A percentile compares a stretch with the other conserved stretches of the same genome.
These are phyloP conservation scores for Eufriesea mexicana DNA, from an alignment of 1,140 invertebrate genomes.

Conservation along the genomic window DNA sequence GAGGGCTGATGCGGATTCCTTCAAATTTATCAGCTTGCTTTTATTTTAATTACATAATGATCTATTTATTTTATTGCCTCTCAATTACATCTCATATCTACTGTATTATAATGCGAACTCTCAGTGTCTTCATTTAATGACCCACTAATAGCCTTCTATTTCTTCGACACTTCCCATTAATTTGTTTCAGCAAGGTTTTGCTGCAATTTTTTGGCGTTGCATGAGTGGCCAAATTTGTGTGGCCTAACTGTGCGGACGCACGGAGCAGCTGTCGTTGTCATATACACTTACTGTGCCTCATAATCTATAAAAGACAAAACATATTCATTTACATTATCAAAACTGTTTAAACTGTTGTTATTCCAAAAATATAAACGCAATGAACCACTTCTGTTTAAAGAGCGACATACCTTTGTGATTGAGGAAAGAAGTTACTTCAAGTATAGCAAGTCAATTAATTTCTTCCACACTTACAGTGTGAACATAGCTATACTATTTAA, in stretches of 20 bases:
- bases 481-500: too few relatives aligned
- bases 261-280: conserved; percentile 79
- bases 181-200: conserved; percentile 81
- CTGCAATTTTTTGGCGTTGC: conserved; percentile 82
- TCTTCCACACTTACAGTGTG: too few relatives aligned
- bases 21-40: conserved; percentile 79
- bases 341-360: neutral
- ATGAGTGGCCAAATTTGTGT: conserved; percentile 78
- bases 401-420: too few relatives aligned
- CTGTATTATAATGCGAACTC: conserved; percentile 59
- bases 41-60: conserved; percentile 67
- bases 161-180: conserved; percentile 73
- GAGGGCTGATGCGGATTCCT: conserved; percentile 77
- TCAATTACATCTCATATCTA: conserved; percentile 55
- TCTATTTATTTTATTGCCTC: conserved; percentile 69
- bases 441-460: too few relatives aligned
- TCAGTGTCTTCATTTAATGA: conserved; percentile 60
- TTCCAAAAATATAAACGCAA: neutral
- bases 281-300: neutral
- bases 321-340: too few relatives aligned
- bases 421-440: too few relatives aligned
- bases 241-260: conserved; percentile 76
- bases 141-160: conserved; percentile 70
- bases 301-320: neutral
- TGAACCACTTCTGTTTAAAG: neutral